Evolutionary conservation across 64 coral and sea anemone genomes (phyloP), one percentile per base, ranked within the genome.

Genomic region (Montipora efflorescens): DNA sequence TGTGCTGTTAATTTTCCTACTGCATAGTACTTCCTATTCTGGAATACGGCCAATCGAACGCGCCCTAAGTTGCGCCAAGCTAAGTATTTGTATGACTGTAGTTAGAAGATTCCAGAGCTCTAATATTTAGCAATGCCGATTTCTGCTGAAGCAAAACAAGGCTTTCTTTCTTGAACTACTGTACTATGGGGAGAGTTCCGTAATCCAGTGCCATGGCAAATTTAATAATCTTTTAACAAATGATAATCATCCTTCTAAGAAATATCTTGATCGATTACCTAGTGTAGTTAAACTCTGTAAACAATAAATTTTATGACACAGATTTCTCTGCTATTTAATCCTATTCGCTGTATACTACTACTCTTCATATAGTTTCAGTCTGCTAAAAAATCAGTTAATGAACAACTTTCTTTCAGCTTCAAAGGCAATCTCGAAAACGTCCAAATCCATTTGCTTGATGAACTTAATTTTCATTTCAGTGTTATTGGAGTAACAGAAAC

Each of bases 401-500:
- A 71, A 28, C 6, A n/a, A 8, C 3, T 14, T 16, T 18, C n/a
- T 20, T 7, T 28, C 28, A 28, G 28, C 28, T 28, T 28, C 67
- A 72, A 89, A 89, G 68, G 13, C 5, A 90, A 90, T 55, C 23
- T 90, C 2, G 75, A 90, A 36, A 62, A 90, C 36, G 22, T 78
- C 53, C 13, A 90, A 90, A 90, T 75, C 3, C 74, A 90, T 78
- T 28, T 28, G 28, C 28, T 28, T 28, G 28, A 28, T 28, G 28
- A 28, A 28, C 28, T 28, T 28, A 28, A 28, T 51, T 64, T 61
- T 79, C 8, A 58, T 23, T 90, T 90, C 47, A 75, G 76, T 20
- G 62, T 89, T 16, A 89, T 51, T 15, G 87, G 69, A 48, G 73
- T 89, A 9, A 76, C 44, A 22, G 87, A 89, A 89, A 89, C 87